phyloP scores from a whole-genome alignment of 2,888 invertebrate species.

The Ichneumon xanthorius region DNA sequence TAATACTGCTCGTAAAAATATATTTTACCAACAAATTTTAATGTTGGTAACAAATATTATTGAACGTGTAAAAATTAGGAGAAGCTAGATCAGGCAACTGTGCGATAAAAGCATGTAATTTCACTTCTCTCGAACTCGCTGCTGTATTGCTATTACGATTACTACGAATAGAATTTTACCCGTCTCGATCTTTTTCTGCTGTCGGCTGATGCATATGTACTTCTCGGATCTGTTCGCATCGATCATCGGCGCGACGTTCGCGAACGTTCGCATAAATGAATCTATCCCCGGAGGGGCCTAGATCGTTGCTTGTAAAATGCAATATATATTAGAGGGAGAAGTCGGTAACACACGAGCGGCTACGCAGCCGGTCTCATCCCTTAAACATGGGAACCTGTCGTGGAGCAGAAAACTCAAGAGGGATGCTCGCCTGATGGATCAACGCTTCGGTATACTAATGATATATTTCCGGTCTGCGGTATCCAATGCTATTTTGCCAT shows the following conservation, averaged over 20 bases:
- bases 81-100: no score
- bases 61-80: no score
- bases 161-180: not conserved
- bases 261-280: constrained; percentile 39
- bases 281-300: constrained; percentile 2
- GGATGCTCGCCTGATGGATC: constrained; percentile 24
- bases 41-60: no score
- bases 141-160: not conserved
- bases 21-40: no score
- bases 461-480: not conserved
- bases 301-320: constrained; percentile 21
- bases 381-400: constrained; percentile 56
- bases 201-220: not conserved
- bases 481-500: constrained; percentile 10
- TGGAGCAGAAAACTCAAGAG: constrained; percentile 20
- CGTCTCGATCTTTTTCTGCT: constrained; percentile 21
- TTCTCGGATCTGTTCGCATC: constrained; percentile 28
- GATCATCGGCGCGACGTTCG: constrained; percentile 40
- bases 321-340: constrained; percentile 29
- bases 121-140: not conserved
- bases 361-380: constrained; percentile 41
- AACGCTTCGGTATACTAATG: constrained; percentile 28
- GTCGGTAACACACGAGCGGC: not conserved
- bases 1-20: no score
- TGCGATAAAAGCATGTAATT: not conserved